These are phyloP conservation scores for Geopemphigus sp. DNA, from an alignment of 1,140 invertebrate species.

Conservation along the genomic window DNA sequence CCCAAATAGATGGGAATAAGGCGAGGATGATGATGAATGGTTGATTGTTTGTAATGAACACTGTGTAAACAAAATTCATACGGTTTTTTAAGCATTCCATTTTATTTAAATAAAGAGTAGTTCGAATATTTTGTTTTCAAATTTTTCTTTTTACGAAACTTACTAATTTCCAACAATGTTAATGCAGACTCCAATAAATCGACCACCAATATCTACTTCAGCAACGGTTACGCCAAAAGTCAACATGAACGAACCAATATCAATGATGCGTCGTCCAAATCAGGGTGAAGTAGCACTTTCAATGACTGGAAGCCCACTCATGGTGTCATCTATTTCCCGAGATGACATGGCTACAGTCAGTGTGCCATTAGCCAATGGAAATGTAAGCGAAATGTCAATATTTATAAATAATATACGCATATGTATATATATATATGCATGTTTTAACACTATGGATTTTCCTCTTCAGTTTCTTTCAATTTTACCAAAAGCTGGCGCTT, in stretches of 20 bases:
- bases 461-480: conserved; percentile 23
- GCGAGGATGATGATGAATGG: too few species aligned
- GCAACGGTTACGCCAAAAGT: conserved; percentile 54
- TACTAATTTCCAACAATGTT: neutral
- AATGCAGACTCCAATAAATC: conserved; percentile 46
- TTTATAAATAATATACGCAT: neutral
- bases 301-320: conserved; percentile 65
- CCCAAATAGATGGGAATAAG: too few species aligned
- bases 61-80: too few species aligned
- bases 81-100: too few species aligned
- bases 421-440: neutral
- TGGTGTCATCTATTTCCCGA: conserved; percentile 57
- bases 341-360: conserved; percentile 50
- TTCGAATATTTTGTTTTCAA: too few species aligned
- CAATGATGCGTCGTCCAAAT: conserved; percentile 62
- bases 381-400: conserved; percentile 6
- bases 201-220: conserved; percentile 23
- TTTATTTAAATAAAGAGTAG: too few species aligned
- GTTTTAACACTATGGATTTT: too few species aligned
- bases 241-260: conserved; percentile 62
- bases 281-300: conserved; percentile 67
- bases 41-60: too few species aligned
- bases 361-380: conserved; percentile 51
- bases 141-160: too few species aligned
- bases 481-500: conserved; percentile 24